These are phyloP conservation scores for Smittia sp. DNA, from an alignment of 2,888 invertebrate species.

Conservation along the genomic window DNA sequence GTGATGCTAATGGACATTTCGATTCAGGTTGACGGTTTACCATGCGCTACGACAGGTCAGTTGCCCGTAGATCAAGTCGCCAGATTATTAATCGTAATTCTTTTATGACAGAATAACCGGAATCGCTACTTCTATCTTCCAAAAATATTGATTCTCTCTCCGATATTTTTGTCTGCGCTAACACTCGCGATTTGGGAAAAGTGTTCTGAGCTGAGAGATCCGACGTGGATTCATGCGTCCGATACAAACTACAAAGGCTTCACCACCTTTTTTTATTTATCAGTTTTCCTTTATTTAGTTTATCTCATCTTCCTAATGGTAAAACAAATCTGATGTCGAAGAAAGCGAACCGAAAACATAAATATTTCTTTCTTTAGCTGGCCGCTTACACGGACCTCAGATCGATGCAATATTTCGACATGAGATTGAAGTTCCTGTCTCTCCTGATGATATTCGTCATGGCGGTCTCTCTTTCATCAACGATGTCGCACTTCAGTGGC, in stretches of 20 bases:
- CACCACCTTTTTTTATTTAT: slow-evolving; percentile 86
- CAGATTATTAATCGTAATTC: slow-evolving; percentile 49
- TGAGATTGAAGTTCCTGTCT: slow-evolving; percentile 87
- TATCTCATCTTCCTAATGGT: slow-evolving; percentile 81
- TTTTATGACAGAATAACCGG: slow-evolving; percentile 92
- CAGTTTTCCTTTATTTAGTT: slow-evolving; percentile 78
- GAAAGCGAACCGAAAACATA: too few species aligned
- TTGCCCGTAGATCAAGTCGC: slow-evolving; percentile 54
- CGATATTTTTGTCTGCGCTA: slow-evolving; percentile 83
- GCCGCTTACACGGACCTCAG: slow-evolving; percentile 91
- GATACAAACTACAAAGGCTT: slow-evolving; percentile 66
- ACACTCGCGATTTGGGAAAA: slow-evolving; percentile 88
- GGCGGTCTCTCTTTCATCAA: slow-evolving; percentile 70
- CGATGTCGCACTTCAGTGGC: slow-evolving; percentile 74
- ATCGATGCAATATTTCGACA: slow-evolving; percentile 96
- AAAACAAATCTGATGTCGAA: too few species aligned
- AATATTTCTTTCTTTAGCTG: too few species aligned
- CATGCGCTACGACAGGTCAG: slow-evolving; percentile 82
- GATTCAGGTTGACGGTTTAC: slow-evolving; percentile 72
- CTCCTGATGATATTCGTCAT: slow-evolving; percentile 79
- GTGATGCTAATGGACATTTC: too few species aligned
- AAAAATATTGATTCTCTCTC: slow-evolving; percentile 80
- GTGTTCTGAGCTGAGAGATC: slow-evolving; percentile 82
- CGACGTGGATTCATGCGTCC: slow-evolving; percentile 81
- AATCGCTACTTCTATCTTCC: slow-evolving; percentile 93